These are phyloP conservation scores for Micronycteris hirsuta DNA, from an alignment of 2,113 vertebrate genomes.

Conservation along the genomic window DNA sequence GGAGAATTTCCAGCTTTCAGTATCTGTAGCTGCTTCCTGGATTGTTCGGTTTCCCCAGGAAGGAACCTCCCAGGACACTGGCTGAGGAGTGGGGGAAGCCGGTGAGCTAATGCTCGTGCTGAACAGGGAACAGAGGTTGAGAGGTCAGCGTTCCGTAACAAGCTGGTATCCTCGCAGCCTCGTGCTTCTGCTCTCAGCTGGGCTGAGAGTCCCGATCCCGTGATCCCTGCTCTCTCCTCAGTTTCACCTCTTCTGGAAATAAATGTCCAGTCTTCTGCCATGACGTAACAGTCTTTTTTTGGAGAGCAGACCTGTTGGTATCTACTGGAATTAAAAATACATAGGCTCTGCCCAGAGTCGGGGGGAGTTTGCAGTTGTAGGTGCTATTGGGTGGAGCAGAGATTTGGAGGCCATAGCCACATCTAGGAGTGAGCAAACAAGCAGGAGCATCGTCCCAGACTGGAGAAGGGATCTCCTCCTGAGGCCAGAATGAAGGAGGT, in stretches of 20 bases:
- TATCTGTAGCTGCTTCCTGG: not conserved
- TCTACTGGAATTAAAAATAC: not conserved
- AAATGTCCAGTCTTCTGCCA: not conserved
- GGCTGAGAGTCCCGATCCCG: not conserved
- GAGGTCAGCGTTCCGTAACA: not conserved
- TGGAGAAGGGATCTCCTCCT: not conserved
- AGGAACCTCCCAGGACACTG: not conserved
- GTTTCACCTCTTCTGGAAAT: not conserved
- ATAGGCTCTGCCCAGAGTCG: not conserved
- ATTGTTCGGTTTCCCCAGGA: not conserved
- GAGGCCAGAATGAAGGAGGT: not conserved
- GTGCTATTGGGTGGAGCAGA: not conserved
- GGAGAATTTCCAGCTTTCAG: not conserved
- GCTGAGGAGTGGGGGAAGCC: not conserved
- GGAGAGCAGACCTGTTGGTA: not conserved
- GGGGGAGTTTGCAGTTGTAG: not conserved
- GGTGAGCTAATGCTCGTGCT: not conserved
- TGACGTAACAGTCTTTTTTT: not conserved
- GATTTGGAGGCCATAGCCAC: not conserved
- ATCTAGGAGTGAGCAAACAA: not conserved
- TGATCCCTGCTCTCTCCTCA: not conserved
- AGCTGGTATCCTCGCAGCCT: not conserved
- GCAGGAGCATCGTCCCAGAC: not conserved
- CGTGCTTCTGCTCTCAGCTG: not conserved
- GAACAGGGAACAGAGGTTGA: not conserved